Conservation (phyloP, 2,113 vertebrate genomes). For the Oncorhynchus mykiss region DNA sequence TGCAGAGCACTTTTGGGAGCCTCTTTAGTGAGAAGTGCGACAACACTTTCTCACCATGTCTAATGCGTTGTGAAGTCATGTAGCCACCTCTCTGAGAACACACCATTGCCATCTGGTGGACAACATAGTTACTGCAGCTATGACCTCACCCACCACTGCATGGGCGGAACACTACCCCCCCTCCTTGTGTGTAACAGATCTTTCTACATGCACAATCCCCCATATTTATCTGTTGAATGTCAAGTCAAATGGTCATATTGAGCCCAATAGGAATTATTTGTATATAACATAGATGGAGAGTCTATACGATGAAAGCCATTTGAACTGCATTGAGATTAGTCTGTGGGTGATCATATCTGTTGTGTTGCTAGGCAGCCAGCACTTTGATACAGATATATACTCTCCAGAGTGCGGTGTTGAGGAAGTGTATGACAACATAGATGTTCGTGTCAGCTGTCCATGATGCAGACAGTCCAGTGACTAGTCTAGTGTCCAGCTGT, state of each 20-base stretch:
- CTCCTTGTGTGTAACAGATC: constrained; percentile 31
- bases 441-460: constrained; percentile 1
- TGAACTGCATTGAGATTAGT: constrained; percentile 32
- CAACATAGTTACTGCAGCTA: constrained; percentile 33
- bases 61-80: background rate
- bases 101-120: constrained; percentile 70
- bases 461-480: constrained; percentile 33
- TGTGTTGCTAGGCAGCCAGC: background rate
- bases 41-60: background rate
- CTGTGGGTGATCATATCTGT: background rate
- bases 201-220: constrained; percentile 19
- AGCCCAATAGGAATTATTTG: background rate
- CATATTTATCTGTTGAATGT: constrained; percentile 18
- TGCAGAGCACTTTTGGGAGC: constrained; percentile 72
- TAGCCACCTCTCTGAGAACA: constrained; percentile 46
- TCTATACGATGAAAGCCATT: constrained; percentile 30
- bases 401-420: too few species aligned
- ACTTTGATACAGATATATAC: too few species aligned
- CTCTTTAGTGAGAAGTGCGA: background rate
- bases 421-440: too few species aligned
- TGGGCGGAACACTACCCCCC: constrained; percentile 51
- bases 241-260: constrained; percentile 1
- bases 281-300: background rate
- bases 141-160: constrained; percentile 46
- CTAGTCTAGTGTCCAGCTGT: constrained; percentile 6